phyloP scores from a whole-genome alignment of 2,888 invertebrate genomes.

The Lithophane leautieri region DNA sequence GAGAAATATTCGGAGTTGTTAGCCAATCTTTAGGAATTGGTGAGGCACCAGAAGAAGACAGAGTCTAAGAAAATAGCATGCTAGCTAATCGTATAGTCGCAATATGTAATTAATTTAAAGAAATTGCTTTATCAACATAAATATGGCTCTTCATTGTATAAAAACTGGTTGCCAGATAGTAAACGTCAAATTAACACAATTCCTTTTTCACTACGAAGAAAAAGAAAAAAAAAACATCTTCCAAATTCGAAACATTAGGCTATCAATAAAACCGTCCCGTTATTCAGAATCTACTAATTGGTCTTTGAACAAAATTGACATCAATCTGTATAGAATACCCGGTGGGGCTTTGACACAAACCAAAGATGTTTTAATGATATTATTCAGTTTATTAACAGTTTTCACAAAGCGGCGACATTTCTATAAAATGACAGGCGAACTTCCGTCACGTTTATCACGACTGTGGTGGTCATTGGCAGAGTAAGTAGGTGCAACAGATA shows the following conservation, averaged over 20 bases:
- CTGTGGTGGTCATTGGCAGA: slow-evolving; percentile 76
- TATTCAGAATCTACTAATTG: slow-evolving; percentile 52
- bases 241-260: slow-evolving; percentile 18
- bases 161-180: slow-evolving; percentile 28
- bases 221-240: slow-evolving; percentile 1
- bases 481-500: slow-evolving; percentile 52
- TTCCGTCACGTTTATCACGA: slow-evolving; percentile 83
- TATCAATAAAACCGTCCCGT: slow-evolving; percentile 37
- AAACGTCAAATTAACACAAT: slow-evolving; percentile 34
- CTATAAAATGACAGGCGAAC: slow-evolving; percentile 75
- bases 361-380: slow-evolving; percentile 59
- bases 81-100: no score
- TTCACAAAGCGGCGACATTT: slow-evolving; percentile 76
- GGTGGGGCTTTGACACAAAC: slow-evolving; percentile 54
- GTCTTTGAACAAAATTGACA: slow-evolving; percentile 46
- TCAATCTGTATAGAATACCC: slow-evolving; percentile 34
- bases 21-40: no score
- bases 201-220: slow-evolving; percentile 4
- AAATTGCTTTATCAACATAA: slow-evolving; percentile 9
- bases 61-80: no score
- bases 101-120: background rate
- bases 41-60: no score
- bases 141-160: slow-evolving; percentile 2
- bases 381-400: slow-evolving; percentile 72
- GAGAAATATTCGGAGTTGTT: no score